phyloP scores from a whole-genome alignment of 2,888 invertebrate species.

The Magallana nippona region DNA sequence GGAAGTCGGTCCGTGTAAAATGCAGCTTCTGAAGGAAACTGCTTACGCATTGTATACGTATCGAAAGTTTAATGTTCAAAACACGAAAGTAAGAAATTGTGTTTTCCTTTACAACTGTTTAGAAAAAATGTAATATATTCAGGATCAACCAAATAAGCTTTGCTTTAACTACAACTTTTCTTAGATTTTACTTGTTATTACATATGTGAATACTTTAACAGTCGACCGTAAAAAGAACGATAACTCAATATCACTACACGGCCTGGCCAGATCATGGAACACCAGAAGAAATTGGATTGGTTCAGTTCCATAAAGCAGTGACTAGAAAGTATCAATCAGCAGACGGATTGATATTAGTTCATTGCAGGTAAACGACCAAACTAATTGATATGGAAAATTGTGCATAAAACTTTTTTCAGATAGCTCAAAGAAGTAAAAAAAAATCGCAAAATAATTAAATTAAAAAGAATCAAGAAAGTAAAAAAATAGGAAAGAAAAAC shows the following conservation, averaged over 20 bases:
- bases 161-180: background rate
- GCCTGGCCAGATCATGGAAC: background rate
- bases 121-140: background rate
- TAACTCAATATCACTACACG: conserved; percentile 1
- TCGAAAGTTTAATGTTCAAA: background rate
- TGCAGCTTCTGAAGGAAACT: background rate
- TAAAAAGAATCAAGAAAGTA: too few species aligned
- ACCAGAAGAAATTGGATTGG: background rate
- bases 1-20: background rate
- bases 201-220: background rate
- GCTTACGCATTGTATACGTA: background rate
- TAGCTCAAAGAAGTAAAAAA: background rate
- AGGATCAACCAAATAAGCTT: background rate
- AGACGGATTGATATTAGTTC: background rate
- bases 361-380: background rate
- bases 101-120: background rate
- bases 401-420: background rate
- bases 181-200: too few species aligned
- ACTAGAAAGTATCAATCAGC: background rate
- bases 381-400: background rate
- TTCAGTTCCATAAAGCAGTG: background rate
- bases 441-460: background rate
- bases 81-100: background rate
- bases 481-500: background rate
- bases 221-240: background rate